phyloP scores from a whole-genome alignment of 1,140 invertebrate genomes.

The Araneus ventricosus region DNA sequence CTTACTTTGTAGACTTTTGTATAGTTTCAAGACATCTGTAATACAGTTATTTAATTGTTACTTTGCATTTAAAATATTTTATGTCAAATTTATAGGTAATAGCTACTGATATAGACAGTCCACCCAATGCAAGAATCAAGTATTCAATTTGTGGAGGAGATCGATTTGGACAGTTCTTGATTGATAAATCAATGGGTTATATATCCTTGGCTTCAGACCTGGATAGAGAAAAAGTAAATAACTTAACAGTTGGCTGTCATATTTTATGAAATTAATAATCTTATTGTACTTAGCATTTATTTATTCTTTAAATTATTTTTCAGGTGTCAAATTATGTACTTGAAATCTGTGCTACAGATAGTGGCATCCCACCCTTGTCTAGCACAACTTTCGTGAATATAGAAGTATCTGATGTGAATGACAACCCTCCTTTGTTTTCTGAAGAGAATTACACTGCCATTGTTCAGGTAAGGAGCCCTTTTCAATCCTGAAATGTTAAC shows the following conservation, averaged over 20 bases:
- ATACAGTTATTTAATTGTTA: no score
- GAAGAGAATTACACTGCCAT: conserved; percentile 93
- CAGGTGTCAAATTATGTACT: conserved; percentile 86
- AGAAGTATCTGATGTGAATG: conserved; percentile 92
- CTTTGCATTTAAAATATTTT: background rate
- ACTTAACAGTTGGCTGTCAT: conserved; percentile 80
- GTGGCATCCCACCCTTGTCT: conserved; percentile 87
- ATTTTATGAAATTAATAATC: no score
- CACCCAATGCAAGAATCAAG: conserved; percentile 89
- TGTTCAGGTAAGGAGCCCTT: conserved; percentile 87
- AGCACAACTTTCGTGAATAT: conserved; percentile 88
- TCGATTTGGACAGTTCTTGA: conserved; percentile 86
- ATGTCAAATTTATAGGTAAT: conserved; percentile 85
- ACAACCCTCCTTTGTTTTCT: conserved; percentile 85
- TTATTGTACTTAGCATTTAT: background rate
- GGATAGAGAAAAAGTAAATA: conserved; percentile 93
- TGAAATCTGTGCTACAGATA: conserved; percentile 90
- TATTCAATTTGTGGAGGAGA: conserved; percentile 74
- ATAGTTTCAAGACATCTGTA: no score
- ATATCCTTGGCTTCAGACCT: conserved; percentile 97
- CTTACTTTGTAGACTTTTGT: no score
- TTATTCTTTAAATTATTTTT: background rate
- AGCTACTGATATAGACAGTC: conserved; percentile 97
- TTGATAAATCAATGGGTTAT: conserved; percentile 92
- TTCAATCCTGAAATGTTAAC: background rate